Evolutionary conservation across 2,113 vertebrate species (phyloP).

Genomic region (Cyanoramphus novaezelandiae): DNA sequence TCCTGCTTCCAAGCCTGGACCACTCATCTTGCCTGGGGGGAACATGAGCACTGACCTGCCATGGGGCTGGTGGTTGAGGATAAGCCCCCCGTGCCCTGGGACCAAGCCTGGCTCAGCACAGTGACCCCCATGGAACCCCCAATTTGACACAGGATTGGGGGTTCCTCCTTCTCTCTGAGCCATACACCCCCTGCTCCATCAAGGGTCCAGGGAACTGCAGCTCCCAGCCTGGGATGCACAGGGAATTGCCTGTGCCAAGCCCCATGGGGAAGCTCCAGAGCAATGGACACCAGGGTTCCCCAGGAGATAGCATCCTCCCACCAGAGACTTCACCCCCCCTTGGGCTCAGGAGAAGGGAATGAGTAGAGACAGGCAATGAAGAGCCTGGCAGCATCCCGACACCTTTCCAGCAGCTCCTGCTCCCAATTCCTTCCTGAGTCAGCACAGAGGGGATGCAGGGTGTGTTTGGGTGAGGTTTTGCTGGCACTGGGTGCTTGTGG

Average conservation of each 20-base stretch:
- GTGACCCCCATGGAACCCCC: not conserved
- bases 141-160: fast-evolving
- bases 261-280: not conserved
- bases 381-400: not conserved
- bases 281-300: not conserved
- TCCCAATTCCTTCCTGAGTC: not conserved
- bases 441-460: not conserved
- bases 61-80: fast-evolving
- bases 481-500: not conserved
- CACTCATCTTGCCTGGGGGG: fast-evolving
- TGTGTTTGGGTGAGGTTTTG: not conserved
- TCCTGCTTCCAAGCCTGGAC: not conserved
- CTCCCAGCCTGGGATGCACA: not conserved
- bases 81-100: fast-evolving
- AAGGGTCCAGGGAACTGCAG: fast-evolving
- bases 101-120: not conserved
- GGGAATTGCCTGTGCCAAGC: not conserved
- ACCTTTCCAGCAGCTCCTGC: not conserved
- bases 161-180: not conserved
- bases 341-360: not conserved
- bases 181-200: not conserved
- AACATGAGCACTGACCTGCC: not conserved
- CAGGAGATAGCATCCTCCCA: fast-evolving
- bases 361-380: not conserved
- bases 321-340: not conserved